These are phyloP conservation scores for Onychomys arenicola DNA, from an alignment of 2,797 vertebrate genomes.

Conservation along the genomic window DNA sequence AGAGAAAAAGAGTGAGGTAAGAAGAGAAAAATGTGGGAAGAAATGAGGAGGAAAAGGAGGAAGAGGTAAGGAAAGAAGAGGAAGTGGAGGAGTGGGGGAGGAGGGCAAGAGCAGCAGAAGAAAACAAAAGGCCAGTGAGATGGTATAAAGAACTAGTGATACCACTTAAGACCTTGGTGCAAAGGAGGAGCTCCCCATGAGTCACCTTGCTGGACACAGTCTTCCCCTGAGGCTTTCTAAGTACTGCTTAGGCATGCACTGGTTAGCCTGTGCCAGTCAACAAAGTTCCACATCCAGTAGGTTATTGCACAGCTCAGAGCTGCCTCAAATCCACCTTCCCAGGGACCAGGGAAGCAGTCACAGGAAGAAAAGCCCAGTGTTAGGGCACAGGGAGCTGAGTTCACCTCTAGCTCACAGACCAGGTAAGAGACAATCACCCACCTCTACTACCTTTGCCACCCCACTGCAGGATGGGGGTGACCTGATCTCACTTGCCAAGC, in stretches of 20 bases:
- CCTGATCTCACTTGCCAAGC: background rate
- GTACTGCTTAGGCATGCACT: background rate
- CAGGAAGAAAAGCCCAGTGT: background rate
- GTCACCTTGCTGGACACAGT: background rate
- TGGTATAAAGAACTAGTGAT: background rate
- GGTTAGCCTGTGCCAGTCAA: background rate
- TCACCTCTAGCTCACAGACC: background rate
- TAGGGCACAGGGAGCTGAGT: background rate
- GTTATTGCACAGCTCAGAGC: background rate
- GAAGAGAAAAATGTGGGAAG: too few species aligned
- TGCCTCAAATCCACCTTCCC: background rate
- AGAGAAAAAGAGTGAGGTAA: background rate
- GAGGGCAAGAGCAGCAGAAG: too few species aligned
- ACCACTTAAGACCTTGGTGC: background rate
- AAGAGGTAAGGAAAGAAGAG: background rate
- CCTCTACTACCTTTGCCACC: background rate
- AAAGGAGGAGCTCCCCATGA: background rate
- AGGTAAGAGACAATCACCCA: background rate
- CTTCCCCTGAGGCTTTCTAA: background rate
- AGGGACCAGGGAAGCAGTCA: background rate
- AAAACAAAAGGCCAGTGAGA: background rate
- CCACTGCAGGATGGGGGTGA: background rate
- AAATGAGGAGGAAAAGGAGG: background rate
- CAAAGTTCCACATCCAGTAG: background rate
- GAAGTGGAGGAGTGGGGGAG: too few species aligned